Evolutionary conservation across 1,140 invertebrate species (phyloP), one percentile per base, ranked within the genome.

Genomic region (Drosophila sp.): DNA sequence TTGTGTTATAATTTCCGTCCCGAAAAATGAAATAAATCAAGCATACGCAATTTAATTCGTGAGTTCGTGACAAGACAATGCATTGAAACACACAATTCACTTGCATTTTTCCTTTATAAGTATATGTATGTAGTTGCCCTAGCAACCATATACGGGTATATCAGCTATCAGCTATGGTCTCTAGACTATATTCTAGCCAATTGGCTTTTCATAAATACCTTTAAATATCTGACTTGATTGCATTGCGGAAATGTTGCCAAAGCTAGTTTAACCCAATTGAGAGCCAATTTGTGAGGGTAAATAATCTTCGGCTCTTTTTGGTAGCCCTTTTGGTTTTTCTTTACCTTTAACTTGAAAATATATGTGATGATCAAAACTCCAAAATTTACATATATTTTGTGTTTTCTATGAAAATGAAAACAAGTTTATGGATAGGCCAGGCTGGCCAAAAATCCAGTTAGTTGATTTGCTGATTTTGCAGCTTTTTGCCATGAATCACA

Each of bases 401-500:
- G 35, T 58, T 17, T 58, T 23, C 30, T 58, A 50, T 44, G 7
- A 63, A 63, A 63, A 63, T 63, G 41, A 23, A 63, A 63, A 63
- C 60, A 63, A 50, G 44, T 63, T 63, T 63, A 47, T 63, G 50
- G 60, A 63, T 63, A 63, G 40, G 40, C 41, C 60, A 63, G 60
- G n/a, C 33, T 27, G 32, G 8, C 29, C n/a, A 30, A 30, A 62
- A 40, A 68, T 60, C 50, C 54, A 71, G 70, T 77, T 73, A 70
- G 35, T 64, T 64, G 70, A 70, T 70, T 86, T 66, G 55, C 5
- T 44, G 30, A 62, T 74, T 78, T 76, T 58, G 62, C 66, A 56
- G 69, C 55, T 72, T 72, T 72, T 76, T 79, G 62, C 50, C 62
- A 74, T 87, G 83, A 87, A 87, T 87, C 83, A 87, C 71, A 72